Base-by-base conservation (phyloP, 2,888 invertebrate species). In the Parelbella ahira region DNA sequence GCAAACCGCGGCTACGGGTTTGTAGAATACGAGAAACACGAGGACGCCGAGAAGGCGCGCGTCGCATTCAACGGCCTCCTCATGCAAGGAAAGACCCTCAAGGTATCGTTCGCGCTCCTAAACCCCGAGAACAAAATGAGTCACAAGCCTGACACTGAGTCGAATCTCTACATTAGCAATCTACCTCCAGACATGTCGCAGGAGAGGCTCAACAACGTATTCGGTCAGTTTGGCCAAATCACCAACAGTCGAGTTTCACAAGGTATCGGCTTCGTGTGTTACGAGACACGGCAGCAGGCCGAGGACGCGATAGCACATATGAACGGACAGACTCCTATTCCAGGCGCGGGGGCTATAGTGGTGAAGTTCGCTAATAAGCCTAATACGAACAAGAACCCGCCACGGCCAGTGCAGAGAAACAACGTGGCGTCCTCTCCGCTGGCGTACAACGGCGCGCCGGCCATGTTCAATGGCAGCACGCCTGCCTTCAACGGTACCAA, bases 41-140 rank as follows among this genome's bases (percentile, higher is more conserved):
- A 88, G 76, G 88, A 88, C 66, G 88, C 88, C 1, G 88, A 88
- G 68, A 88, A 88, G 81, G 88, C 88, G 64, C 78, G 88, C 47
- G 64, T 72, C 39, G 86, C 88, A 24, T 88, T 88, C 68, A 88
- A 88, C 76, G 88, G 88, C 24, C 72, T 88, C 44, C 75, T 87
- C 51, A 86, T 88, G 84, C 88, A 88, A 54, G 88, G 88, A 53
- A 88, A 88, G 59, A 88, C 88, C 44, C 72, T 88, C 43, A 88
- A 88, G 59, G 88, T 88, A 55, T 88, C 88, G 41, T 88, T 88
- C 58, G 88, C 88, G 11, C 77, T 88, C 42, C 80, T 88, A 50
- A 88, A 88, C 58, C 88, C 88, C 29, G 88, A 88, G 56, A 80
- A 87, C 64, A 88, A 88, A 64, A 76, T 71, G 50, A 83, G 80